Evolutionary conservation across 2,888 invertebrate genomes (phyloP), one percentile per base, ranked within the genome.

Genomic region (Metalampra italica): DNA sequence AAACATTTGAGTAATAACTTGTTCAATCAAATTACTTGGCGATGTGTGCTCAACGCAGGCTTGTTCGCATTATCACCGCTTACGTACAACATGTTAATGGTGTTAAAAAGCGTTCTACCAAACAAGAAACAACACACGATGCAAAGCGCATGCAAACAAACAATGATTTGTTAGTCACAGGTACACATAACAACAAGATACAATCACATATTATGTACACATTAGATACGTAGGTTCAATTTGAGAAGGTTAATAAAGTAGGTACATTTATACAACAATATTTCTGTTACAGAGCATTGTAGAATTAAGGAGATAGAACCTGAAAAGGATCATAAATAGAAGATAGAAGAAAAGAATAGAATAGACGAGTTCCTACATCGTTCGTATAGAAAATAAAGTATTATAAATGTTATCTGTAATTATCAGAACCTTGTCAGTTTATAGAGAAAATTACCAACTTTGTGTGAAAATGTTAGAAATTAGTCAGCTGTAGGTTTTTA

Each of bases 71-170:
- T 22, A 42, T 14, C 11, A 22, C 12, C 13, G 39, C 9, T 13
- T 42, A 41, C 29, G 30, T 40, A 47, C 32, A 38, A 29, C 29
- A 54, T 39, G 57, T 62, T 56, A 63, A 53, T 52, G 50, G 55
- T 64, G 60, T 70, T 64, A 66, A 46, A 49, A 55, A 68, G 65
- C 60, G 30, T 53, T 56, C 59, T 60, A 61, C 55, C 61, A 22
- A 48, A 50, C 44, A 48, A 49, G 46, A 14, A 60, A 59, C 50
- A 60, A 67, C 60, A 68, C 70, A 77, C 57, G 66, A 72, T 75
- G 76, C 77, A 65, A 76, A 76, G 75, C 76, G 49, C 73, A 75
- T 75, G 75, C 74, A 55, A 67, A 66, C 55, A 64, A 59, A 50
- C 55, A 61, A 50, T 41, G 44, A 38, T 52, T 32, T 30, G 39